Evolutionary conservation across 2,888 invertebrate genomes (phyloP).

Genomic region (Drosophila paramelanica): DNA sequence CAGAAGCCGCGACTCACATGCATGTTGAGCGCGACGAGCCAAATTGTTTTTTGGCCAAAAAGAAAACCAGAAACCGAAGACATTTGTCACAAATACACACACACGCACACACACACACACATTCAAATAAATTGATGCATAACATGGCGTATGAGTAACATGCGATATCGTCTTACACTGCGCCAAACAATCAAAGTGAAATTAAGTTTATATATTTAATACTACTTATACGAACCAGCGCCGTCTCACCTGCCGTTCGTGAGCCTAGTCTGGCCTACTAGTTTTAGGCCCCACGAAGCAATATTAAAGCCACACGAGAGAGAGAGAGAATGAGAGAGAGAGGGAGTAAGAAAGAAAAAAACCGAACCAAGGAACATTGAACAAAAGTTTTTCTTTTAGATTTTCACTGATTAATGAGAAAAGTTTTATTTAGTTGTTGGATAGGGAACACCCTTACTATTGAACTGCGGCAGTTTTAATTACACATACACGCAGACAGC

Average conservation of each 20-base stretch:
- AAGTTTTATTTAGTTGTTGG: conserved; percentile 72
- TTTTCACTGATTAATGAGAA: conserved; percentile 82
- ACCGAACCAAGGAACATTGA: conserved; percentile 39
- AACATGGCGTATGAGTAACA: conserved; percentile 78
- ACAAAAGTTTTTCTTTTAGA: conserved; percentile 81
- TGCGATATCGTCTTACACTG: conserved; percentile 81
- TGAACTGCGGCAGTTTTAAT: conserved; percentile 76
- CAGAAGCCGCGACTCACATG: conserved; percentile 52
- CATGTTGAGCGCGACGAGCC: conserved; percentile 46
- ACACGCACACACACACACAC: conserved; percentile 30
- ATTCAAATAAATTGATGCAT: conserved; percentile 28
- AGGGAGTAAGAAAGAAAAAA: not conserved
- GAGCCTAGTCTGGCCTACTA: conserved; percentile 18
- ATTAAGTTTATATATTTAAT: conserved; percentile 81
- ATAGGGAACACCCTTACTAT: conserved; percentile 45
- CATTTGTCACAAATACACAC: conserved; percentile 70
- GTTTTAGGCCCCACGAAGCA: conserved; percentile 53
- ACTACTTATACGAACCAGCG: conserved; percentile 54
- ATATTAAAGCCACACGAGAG: conserved; percentile 66
- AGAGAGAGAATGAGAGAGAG: conserved; percentile 2
- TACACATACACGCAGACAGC: conserved; percentile 64
- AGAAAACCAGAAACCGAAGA: conserved; percentile 57
- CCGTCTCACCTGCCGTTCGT: conserved; percentile 24
- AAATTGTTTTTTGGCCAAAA: conserved; percentile 60
- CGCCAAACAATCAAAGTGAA: conserved; percentile 80